Percentiles rank a stretch among this genome's conserved stretches.
phyloP scores from a whole-genome alignment of 2,797 vertebrate species.

The Balearica regulorum region DNA sequence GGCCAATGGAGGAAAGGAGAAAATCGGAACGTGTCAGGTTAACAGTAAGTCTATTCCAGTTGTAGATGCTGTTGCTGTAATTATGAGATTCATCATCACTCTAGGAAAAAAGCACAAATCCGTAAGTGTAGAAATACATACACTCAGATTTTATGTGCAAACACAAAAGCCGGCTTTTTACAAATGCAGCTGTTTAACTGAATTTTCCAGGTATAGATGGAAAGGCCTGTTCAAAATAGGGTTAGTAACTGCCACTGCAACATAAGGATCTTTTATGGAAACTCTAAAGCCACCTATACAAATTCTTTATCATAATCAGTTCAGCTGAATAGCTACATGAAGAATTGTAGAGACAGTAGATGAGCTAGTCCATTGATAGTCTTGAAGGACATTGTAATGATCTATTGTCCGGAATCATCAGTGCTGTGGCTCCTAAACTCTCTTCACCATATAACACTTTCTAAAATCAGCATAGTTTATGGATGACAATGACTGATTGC shows the following conservation, averaged over 20 bases:
- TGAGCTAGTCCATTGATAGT: neutral
- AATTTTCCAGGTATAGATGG: neutral
- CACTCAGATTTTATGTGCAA: neutral
- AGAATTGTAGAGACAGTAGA: conserved; percentile 1
- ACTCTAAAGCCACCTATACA: neutral
- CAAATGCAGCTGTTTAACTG: neutral
- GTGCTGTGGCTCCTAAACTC: neutral
- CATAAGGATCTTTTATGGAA: neutral
- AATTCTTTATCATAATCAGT: neutral
- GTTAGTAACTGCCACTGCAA: neutral
- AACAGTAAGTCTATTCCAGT: neutral
- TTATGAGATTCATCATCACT: neutral
- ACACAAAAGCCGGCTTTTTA: neutral
- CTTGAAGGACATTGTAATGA: conserved; percentile 17
- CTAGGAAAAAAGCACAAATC: neutral
- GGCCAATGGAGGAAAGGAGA: neutral
- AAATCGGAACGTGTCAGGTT: neutral
- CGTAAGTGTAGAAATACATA: neutral
- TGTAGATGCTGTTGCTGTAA: neutral
- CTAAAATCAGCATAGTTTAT: neutral
- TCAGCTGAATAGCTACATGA: neutral
- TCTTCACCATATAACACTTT: neutral
- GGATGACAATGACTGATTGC: neutral
- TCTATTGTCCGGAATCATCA: neutral
- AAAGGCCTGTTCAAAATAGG: neutral